Conservation (phyloP, 2,113 vertebrate species). For the Atractosteus spatula region DNA sequence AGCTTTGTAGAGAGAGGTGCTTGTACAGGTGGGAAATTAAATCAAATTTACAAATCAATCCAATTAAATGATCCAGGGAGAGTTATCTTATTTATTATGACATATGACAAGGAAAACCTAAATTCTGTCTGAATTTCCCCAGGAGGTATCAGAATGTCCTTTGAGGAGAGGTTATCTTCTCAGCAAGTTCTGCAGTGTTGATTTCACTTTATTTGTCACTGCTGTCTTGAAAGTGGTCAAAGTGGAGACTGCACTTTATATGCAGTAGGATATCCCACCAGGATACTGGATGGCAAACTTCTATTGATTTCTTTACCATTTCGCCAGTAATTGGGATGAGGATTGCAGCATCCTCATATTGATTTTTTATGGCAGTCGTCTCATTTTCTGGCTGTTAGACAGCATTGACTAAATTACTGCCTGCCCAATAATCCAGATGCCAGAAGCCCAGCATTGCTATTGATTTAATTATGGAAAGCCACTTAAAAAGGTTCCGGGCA, state of each 20-base stretch:
- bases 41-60: too few relatives aligned
- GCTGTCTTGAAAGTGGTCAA: too few relatives aligned
- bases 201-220: too few relatives aligned
- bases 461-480: constrained; percentile 70
- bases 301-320: constrained; percentile 57
- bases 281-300: constrained; percentile 54
- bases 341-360: constrained; percentile 53
- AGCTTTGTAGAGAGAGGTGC: too few relatives aligned
- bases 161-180: too few relatives aligned
- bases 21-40: too few relatives aligned
- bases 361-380: constrained; percentile 60
- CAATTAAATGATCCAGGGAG: too few relatives aligned
- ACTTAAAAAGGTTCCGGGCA: constrained; percentile 53
- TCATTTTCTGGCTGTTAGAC: constrained; percentile 55
- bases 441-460: constrained; percentile 62
- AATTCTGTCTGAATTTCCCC: too few relatives aligned
- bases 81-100: too few relatives aligned
- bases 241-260: constrained; percentile 29
- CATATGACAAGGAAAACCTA: too few relatives aligned
- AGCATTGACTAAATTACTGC: constrained; percentile 65
- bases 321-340: constrained; percentile 63
- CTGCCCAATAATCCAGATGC: constrained; percentile 62
- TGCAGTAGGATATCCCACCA: constrained; percentile 58
- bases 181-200: too few relatives aligned
- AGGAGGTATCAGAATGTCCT: too few relatives aligned